Evolutionary conservation across 2,888 invertebrate species (phyloP).

Genomic region (Ennomos erosarius): DNA sequence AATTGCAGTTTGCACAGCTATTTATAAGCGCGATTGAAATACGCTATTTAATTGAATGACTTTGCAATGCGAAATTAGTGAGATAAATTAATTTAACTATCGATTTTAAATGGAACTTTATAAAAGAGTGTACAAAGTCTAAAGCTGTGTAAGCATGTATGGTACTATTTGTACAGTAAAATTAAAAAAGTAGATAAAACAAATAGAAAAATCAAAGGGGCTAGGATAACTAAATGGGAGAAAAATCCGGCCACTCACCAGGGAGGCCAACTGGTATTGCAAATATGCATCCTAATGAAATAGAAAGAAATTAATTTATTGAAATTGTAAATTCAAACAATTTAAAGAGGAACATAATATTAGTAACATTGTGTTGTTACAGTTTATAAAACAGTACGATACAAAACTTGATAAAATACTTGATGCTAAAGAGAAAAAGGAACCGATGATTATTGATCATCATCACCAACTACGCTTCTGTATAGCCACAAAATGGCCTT

Average conservation of each 20-base stretch:
- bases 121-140: slow-evolving; percentile 47
- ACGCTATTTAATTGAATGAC: slow-evolving; percentile 31
- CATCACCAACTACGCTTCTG: too few species aligned
- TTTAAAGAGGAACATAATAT: slow-evolving; percentile 47
- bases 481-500: too few species aligned
- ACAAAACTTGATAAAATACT: not conserved
- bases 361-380: slow-evolving; percentile 60
- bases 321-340: slow-evolving; percentile 43
- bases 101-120: slow-evolving; percentile 19
- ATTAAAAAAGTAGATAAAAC: slow-evolving; percentile 45
- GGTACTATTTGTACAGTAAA: slow-evolving; percentile 48
- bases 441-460: too few species aligned
- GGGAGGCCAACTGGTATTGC: slow-evolving; percentile 82
- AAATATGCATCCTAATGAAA: slow-evolving; percentile 82
- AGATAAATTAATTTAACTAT: slow-evolving; percentile 8
- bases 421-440: too few species aligned
- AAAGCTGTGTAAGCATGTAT: slow-evolving; percentile 72
- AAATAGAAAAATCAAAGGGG: slow-evolving; percentile 48
- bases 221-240: slow-evolving; percentile 59
- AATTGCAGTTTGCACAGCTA: slow-evolving; percentile 19
- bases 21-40: slow-evolving; percentile 23
- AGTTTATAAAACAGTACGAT: slow-evolving; percentile 40
- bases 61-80: slow-evolving; percentile 40
- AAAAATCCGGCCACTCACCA: slow-evolving; percentile 78
- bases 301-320: slow-evolving; percentile 67